Evolutionary conservation across 1,140 invertebrate genomes (phyloP).

Genomic region (Dryas iulia): DNA sequence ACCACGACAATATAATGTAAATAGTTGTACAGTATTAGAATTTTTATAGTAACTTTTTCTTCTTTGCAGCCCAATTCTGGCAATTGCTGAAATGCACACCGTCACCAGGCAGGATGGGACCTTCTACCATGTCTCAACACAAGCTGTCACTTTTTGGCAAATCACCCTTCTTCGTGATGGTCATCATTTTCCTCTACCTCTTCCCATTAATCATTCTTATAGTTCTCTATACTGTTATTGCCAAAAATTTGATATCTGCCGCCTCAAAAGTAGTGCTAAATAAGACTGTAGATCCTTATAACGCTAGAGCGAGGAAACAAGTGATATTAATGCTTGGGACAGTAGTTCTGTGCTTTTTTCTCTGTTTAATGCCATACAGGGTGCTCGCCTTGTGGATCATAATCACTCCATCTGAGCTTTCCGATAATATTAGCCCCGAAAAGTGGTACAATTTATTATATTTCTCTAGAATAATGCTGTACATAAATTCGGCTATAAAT

Average conservation of each 20-base stretch:
- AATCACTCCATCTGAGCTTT: slow-evolving; percentile 82
- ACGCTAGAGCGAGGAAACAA: slow-evolving; percentile 84
- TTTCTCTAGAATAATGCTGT: slow-evolving; percentile 91
- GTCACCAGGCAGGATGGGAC: slow-evolving; percentile 78
- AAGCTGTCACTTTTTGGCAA: slow-evolving; percentile 84
- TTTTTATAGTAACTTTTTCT: slow-evolving; percentile 45
- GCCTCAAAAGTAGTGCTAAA: slow-evolving; percentile 82
- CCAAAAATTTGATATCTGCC: slow-evolving; percentile 85
- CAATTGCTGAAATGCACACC: slow-evolving; percentile 83
- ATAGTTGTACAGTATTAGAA: background rate
- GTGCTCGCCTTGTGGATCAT: slow-evolving; percentile 91
- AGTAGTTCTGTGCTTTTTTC: slow-evolving; percentile 92
- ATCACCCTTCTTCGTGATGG: slow-evolving; percentile 87
- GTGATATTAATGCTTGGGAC: slow-evolving; percentile 91
- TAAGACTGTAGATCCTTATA: slow-evolving; percentile 83
- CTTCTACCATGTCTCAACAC: slow-evolving; percentile 83
- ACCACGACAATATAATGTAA: background rate
- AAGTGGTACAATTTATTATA: slow-evolving; percentile 90
- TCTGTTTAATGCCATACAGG: slow-evolving; percentile 92
- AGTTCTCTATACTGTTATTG: slow-evolving; percentile 88
- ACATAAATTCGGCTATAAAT: slow-evolving; percentile 92
- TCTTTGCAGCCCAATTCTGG: slow-evolving; percentile 83
- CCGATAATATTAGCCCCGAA: slow-evolving; percentile 84
- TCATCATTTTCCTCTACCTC: slow-evolving; percentile 88
- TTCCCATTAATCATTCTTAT: slow-evolving; percentile 88